Percentiles rank a stretch among this genome's conserved stretches.
Evolutionary conservation across 2,797 vertebrate genomes (phyloP).

Genomic region (Anas acuta): DNA sequence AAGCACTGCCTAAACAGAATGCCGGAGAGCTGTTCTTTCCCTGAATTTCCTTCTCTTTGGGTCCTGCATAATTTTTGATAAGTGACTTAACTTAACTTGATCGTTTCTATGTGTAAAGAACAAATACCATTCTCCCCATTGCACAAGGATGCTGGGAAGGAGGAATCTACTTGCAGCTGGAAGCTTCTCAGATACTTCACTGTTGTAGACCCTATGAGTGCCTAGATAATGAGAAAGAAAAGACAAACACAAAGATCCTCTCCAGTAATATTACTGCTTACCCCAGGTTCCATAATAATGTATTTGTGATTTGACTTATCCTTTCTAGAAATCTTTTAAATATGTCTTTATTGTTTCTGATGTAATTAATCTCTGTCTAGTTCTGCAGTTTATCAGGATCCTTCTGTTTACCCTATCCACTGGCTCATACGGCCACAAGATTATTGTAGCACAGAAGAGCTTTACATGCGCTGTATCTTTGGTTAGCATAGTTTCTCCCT

Average conservation of each 20-base stretch:
- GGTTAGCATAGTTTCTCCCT: neutral
- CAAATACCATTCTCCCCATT: neutral
- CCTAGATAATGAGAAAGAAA: neutral
- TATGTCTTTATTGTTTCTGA: neutral
- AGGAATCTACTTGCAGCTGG: neutral
- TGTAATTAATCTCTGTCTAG: constrained; percentile 2
- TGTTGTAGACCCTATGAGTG: neutral
- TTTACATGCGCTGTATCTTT: neutral
- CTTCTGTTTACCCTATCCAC: neutral
- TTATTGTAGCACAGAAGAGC: neutral
- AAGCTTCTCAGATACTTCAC: neutral
- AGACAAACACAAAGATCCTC: neutral
- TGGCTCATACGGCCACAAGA: neutral
- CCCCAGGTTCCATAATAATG: neutral
- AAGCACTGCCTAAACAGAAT: neutral
- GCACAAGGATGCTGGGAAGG: neutral
- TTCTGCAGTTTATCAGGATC: neutral
- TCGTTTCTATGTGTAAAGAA: neutral
- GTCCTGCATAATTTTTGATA: neutral
- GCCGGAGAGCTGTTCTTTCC: neutral
- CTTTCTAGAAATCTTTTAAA: constrained; percentile 12
- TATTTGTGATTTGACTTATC: constrained; percentile 28
- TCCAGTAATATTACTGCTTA: neutral
- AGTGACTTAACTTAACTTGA: neutral
- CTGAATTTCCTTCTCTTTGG: neutral